Base-by-base conservation (phyloP, 2,113 vertebrate species). In the Irena cyanogastra region DNA sequence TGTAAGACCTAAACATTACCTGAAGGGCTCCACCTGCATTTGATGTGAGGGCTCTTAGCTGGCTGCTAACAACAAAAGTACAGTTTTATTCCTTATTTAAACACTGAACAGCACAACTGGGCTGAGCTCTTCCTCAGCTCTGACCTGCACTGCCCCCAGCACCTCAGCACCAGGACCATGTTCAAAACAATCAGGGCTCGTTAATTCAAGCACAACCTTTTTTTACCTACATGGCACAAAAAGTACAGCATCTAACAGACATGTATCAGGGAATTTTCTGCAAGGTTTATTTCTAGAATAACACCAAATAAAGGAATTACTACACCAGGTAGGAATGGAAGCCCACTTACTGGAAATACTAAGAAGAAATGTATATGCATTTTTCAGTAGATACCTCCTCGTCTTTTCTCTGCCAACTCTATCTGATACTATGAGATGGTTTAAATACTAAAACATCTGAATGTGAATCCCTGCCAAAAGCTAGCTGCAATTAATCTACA, bases 381-480 rank as follows among this genome's bases (percentile, higher is more conserved):
- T 42, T 52, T 79, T 16, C 22, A 84, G 53, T 13, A 69, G 18
- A 50, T 66, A 47, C 28, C 42, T 91, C 37, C 57, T 92, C 28
- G 49, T 94, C 76, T 72, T 72, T 89, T 44, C 35, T 33, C 39
- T 91, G 57, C 59, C 79, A 57, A 7, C 11, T 57, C 44, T 16
- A 33, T 54, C 47, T 83, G 65, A 91, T 87, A 79, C 52, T 87
- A 76, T 12, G 20, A 87, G 57, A 82, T 72, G 39, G 78, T 42
- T 93, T 50, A 87, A 93, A 72, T 83, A 35, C 53, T 64, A 28
- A 84, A 91, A n/a, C 70, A 91, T 61, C 28, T 75, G 49, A 89
- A 82, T 30, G 70, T 42, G 70, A 85, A 94, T 54, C 53, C 31
- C 50, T 95, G 84, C 84, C 87, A 94, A 91, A 80, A 94, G n/a